Evolutionary conservation across 2,888 invertebrate species (phyloP).

Genomic region (Trilocha varians): DNA sequence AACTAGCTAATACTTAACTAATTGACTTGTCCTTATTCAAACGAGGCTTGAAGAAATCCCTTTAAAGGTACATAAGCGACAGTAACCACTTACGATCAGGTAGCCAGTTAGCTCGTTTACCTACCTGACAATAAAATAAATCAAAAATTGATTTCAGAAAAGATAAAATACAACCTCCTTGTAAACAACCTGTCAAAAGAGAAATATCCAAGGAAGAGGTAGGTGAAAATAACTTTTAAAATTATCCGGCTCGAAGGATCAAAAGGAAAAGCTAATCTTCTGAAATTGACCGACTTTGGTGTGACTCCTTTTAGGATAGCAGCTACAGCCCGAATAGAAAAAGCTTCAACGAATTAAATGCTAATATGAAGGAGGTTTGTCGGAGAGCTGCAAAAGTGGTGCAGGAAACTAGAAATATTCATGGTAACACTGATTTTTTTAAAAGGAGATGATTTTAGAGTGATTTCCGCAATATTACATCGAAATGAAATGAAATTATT

Average conservation of each 20-base stretch:
- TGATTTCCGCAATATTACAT: too few relatives aligned
- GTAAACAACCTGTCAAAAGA: not conserved
- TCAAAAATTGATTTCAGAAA: not conserved
- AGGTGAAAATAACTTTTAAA: not conserved
- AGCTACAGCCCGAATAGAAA: constrained; percentile 12
- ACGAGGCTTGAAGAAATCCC: too few relatives aligned
- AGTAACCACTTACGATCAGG: too few relatives aligned
- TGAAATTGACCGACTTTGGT: not conserved
- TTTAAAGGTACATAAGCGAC: too few relatives aligned
- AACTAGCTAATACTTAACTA: too few relatives aligned
- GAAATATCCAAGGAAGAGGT: not conserved
- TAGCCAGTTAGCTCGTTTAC: too few relatives aligned
- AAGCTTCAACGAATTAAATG: constrained; percentile 30
- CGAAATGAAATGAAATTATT: too few relatives aligned
- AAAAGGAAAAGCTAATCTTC: not conserved
- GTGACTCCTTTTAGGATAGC: not conserved
- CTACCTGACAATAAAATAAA: not conserved
- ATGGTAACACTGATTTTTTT: constrained; percentile 22
- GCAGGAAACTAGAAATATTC: constrained; percentile 27
- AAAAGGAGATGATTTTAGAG: too few relatives aligned
- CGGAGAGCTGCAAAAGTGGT: constrained; percentile 42
- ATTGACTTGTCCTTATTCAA: too few relatives aligned
- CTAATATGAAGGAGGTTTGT: constrained; percentile 45
- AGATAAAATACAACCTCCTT: not conserved
- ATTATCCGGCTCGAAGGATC: not conserved